These are phyloP conservation scores for Microcaecilia unicolor DNA, from an alignment of 2,797 vertebrate genomes.

Conservation along the genomic window DNA sequence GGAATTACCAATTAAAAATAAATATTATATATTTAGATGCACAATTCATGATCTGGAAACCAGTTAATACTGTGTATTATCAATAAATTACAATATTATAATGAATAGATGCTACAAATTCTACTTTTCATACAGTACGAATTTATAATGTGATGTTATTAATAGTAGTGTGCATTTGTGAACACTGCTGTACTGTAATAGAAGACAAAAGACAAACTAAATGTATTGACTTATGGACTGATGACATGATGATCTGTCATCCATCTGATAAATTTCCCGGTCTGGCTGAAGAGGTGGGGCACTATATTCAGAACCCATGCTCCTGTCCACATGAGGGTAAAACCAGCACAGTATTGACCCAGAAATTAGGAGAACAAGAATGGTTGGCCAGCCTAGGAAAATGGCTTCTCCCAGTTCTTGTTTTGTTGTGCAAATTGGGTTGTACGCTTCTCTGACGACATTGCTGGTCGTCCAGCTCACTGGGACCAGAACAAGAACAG, in stretches of 20 bases:
- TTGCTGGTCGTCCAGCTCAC: constrained; percentile 76
- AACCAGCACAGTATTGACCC: constrained; percentile 48
- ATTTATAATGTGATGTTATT: too few species aligned
- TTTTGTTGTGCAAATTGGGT: constrained; percentile 56
- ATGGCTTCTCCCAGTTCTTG: constrained; percentile 81
- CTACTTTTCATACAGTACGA: too few species aligned
- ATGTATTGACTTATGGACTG: constrained; percentile 8
- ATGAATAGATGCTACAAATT: too few species aligned
- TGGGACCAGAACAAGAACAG: constrained; percentile 65
- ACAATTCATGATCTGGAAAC: too few species aligned
- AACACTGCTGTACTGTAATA: too few species aligned
- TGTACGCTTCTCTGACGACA: constrained; percentile 78
- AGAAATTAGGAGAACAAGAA: constrained; percentile 56
- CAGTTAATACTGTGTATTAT: too few species aligned
- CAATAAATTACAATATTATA: too few species aligned
- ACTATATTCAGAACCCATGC: neutral
- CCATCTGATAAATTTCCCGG: constrained; percentile 1
- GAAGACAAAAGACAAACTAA: neutral
- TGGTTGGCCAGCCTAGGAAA: constrained; percentile 79
- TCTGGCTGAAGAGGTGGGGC: constrained; percentile 3
- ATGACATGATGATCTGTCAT: neutral
- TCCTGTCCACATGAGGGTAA: neutral
- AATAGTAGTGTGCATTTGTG: too few species aligned
- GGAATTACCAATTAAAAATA: too few species aligned
- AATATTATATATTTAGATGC: too few species aligned